Conservation (phyloP, 2,113 vertebrate genomes). For the Malaclemys terrapin region DNA sequence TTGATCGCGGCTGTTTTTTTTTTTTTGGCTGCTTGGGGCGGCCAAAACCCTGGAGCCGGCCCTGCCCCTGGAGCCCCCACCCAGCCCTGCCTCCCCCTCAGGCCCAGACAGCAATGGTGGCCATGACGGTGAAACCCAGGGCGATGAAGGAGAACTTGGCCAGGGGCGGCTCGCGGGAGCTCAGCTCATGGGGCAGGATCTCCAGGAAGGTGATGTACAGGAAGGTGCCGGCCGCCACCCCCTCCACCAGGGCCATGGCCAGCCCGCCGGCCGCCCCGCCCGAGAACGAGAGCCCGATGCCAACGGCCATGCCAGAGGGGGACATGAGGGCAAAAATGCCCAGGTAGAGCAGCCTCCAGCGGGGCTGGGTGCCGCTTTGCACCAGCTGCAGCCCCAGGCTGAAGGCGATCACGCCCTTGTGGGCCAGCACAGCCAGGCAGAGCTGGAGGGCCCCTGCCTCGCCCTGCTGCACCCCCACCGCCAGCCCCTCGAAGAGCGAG, state of each 20-base stretch:
- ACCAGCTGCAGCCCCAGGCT: slow-evolving; percentile 88
- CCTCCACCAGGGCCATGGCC: slow-evolving; percentile 87
- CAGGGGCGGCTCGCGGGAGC: slow-evolving; percentile 82
- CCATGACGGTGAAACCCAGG: slow-evolving; percentile 90
- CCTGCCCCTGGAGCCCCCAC: not conserved
- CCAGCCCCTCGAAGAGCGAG: slow-evolving; percentile 90
- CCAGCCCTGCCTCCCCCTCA: slow-evolving; percentile 56
- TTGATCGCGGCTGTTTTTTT: too few relatives aligned
- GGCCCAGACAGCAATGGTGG: slow-evolving; percentile 83
- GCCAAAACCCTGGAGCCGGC: too few relatives aligned
- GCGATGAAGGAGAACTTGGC: slow-evolving; percentile 88
- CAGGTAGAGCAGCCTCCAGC: slow-evolving; percentile 85
- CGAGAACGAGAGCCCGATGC: slow-evolving; percentile 83
- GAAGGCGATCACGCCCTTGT: slow-evolving; percentile 92
- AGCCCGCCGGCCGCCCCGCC: slow-evolving; percentile 65
- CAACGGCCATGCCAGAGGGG: slow-evolving; percentile 85
- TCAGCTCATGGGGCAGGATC: slow-evolving; percentile 90
- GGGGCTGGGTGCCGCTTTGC: slow-evolving; percentile 74
- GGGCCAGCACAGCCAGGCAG: slow-evolving; percentile 89
- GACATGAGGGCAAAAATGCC: slow-evolving; percentile 87
- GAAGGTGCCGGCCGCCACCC: slow-evolving; percentile 89
- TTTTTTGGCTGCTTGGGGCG: too few relatives aligned
- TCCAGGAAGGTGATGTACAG: slow-evolving; percentile 93
- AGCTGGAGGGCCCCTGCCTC: slow-evolving; percentile 86
- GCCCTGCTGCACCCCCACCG: slow-evolving; percentile 88